Conservation (phyloP, 2,888 invertebrate species). For the Reticulitermes lucifugus region DNA sequence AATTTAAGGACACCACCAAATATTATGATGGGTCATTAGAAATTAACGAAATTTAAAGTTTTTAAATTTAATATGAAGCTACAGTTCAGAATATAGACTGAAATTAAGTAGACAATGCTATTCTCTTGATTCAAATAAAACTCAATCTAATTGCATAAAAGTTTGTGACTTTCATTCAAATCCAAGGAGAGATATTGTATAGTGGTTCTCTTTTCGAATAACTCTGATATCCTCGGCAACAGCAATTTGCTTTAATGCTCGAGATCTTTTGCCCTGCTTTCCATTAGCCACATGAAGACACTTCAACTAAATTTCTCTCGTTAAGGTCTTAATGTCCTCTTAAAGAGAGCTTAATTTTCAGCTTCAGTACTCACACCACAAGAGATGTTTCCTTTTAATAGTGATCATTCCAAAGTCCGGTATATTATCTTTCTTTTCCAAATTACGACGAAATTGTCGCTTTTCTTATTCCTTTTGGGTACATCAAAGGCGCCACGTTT, state of each 20-base stretch:
- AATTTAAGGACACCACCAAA: too few species aligned
- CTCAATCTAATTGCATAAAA: neutral
- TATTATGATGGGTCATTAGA: neutral
- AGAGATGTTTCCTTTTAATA: neutral
- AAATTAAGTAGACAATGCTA: neutral
- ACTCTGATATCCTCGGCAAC: neutral
- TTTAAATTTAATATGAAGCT: neutral
- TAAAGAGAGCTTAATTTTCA: conserved; percentile 23
- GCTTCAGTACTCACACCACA: conserved; percentile 1
- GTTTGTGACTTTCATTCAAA: neutral
- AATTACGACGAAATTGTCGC: neutral
- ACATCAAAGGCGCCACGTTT: conserved; percentile 6
- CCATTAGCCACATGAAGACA: neutral
- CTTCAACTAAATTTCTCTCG: conserved; percentile 6
- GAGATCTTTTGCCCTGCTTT: neutral
- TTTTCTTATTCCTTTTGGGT: neutral
- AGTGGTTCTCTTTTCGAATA: neutral
- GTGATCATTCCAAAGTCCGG: conserved; percentile 11
- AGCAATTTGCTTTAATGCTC: neutral
- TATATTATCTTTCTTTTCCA: neutral
- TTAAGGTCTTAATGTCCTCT: conserved; percentile 13
- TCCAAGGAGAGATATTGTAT: neutral
- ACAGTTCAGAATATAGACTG: neutral
- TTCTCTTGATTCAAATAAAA: neutral
- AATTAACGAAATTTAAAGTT: neutral